Conservation (phyloP, 2,797 vertebrate species). For the Aphelocoma californica region DNA sequence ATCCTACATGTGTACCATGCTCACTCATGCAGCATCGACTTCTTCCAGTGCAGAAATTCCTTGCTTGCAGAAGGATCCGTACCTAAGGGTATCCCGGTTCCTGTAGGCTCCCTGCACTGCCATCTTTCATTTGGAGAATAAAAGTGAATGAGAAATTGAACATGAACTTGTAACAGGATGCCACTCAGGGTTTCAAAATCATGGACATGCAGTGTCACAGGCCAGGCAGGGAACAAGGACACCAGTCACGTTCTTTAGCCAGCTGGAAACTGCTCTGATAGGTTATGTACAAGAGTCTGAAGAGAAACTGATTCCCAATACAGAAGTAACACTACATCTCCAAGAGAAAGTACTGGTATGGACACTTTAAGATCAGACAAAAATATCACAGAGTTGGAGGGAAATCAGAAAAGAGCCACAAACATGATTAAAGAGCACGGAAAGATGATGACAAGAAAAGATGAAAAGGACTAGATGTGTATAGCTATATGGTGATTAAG, state of each 20-base stretch:
- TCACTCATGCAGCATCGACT: not conserved
- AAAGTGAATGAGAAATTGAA: not conserved
- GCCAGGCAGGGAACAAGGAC: not conserved
- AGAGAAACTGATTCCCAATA: not conserved
- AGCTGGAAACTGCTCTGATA: not conserved
- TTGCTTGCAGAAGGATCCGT: not conserved
- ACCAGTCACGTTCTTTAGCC: fast-evolving
- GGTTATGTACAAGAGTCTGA: not conserved
- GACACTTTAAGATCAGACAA: not conserved
- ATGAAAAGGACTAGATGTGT: conserved; percentile 15
- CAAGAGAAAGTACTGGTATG: not conserved
- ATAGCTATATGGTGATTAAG: conserved; percentile 19
- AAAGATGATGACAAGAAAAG: not conserved
- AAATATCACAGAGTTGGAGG: not conserved
- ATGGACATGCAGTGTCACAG: not conserved
- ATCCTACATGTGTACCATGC: fast-evolving
- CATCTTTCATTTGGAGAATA: not conserved
- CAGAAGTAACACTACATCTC: not conserved
- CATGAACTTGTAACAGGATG: not conserved
- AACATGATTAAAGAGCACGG: not conserved
- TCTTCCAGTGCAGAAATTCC: not conserved
- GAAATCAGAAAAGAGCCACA: conserved; percentile 1
- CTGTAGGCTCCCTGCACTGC: not conserved
- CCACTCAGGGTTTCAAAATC: not conserved
- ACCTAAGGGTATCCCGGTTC: not conserved